These are phyloP conservation scores for Diglossa brunneiventris DNA, from an alignment of 2,113 vertebrate species.

Conservation along the genomic window DNA sequence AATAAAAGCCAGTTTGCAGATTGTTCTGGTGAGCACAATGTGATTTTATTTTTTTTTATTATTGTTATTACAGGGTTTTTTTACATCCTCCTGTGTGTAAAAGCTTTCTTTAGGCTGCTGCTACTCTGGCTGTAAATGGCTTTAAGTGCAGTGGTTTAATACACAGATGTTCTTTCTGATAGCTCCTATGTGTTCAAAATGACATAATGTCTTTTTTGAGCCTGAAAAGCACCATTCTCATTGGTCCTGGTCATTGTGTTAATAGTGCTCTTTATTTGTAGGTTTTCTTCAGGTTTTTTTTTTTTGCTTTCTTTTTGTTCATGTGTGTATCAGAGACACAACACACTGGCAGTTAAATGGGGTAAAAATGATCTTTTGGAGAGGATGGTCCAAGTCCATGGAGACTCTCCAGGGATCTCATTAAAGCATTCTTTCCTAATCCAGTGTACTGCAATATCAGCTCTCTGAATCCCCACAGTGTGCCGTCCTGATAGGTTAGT, in stretches of 20 bases:
- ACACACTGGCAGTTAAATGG: conserved; percentile 21
- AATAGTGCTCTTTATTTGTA: neutral
- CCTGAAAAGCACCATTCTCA: neutral
- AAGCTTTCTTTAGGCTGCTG: conserved; percentile 10
- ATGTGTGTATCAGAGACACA: neutral
- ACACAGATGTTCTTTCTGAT: neutral
- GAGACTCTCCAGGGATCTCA: conserved; percentile 71
- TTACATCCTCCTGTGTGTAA: neutral
- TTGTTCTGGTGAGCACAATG: neutral
- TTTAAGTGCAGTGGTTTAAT: neutral
- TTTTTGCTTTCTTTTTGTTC: neutral
- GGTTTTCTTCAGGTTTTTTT: neutral
- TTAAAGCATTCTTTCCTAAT: conserved; percentile 67
- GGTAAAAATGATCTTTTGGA: conserved; percentile 63
- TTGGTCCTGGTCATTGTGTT: conserved; percentile 16
- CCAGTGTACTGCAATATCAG: conserved; percentile 39
- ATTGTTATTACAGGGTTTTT: neutral
- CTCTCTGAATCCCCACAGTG: conserved; percentile 60
- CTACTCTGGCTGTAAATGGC: neutral
- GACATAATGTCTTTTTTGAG: neutral
- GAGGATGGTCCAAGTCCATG: conserved; percentile 14
- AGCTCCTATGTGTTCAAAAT: neutral
- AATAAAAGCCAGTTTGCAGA: neutral
- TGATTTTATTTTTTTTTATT: neutral
- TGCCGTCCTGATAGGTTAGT: conserved; percentile 67